Base-by-base conservation (phyloP, 92 coral and sea anemone species). In the Desmophyllum pertusum region DNA sequence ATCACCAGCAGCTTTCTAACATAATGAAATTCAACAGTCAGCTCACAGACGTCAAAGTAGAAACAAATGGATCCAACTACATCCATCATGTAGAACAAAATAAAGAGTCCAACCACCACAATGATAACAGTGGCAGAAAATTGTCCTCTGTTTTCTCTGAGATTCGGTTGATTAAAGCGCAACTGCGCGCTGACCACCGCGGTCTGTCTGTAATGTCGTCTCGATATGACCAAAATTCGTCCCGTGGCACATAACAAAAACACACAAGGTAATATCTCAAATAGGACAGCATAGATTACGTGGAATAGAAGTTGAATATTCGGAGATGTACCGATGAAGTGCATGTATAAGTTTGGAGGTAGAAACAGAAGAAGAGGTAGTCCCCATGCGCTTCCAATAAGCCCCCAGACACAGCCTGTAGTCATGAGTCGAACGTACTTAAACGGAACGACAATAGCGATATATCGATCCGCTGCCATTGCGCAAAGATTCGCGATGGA, bases 191-290 rank as follows among this genome's bases (percentile, higher is more conserved):
- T 79, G 37, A 83, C 81, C 10, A 21, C 45, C 8, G 92, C 89
- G 19, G 89, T 84, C 42, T 89, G 92, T 23, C 89, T 81, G 31
- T 81, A 87, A 67, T 79, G 92, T 6, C 92, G 78, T 65, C 89
- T 78, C 33, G 92, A 88, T 41, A 76, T 84, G 23, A 72, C 77
- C 77, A 84, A 77, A 72, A 88, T 88, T 33, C 77, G 68, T 21
- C 65, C 81, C 15, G 81, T 52, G 25, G 48, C 68, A 13, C 52
- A 37, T 41, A 77, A 5, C 15, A 77, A 69, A 50, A 77, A 36
- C 30, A 77, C 18, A 31, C 66, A 33, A 33, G 70, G 81, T 14
- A 77, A 30, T 36, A 59, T 50, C 64, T 77, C 70, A 79, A 79
- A 79, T 10, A 64, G 40, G 42, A 40, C 40, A 2, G 50, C 67